A percentile compares a stretch with the other conserved stretches of the same genome.
Conservation (phyloP, 2,797 vertebrate species). For the Micrastur ruficollis region DNA sequence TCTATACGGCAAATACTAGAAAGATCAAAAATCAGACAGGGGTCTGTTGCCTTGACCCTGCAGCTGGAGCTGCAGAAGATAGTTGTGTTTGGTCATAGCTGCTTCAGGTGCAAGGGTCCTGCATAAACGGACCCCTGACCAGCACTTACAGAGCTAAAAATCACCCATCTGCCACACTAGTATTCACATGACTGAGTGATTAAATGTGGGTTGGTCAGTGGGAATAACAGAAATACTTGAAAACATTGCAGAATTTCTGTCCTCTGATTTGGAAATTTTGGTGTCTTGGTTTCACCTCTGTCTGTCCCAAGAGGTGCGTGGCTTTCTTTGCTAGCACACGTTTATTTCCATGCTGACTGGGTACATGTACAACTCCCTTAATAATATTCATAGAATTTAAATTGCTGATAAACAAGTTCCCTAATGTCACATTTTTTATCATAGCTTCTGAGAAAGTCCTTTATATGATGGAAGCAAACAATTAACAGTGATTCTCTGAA, state of each 20-base stretch:
- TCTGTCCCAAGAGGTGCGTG: background rate
- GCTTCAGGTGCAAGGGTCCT: background rate
- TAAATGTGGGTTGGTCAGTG: background rate
- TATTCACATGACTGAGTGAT: background rate
- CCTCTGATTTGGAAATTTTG: background rate
- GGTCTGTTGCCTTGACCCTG: background rate
- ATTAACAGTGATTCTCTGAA: background rate
- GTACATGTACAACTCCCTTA: background rate
- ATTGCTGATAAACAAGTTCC: background rate
- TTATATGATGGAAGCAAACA: background rate
- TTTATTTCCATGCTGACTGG: background rate
- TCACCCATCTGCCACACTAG: background rate
- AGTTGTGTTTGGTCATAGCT: background rate
- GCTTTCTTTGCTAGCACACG: background rate
- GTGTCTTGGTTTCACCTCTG: background rate
- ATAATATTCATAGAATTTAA: background rate
- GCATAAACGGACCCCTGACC: background rate
- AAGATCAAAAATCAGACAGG: background rate
- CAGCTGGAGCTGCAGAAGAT: background rate
- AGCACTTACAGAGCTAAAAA: background rate
- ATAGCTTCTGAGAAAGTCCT: background rate
- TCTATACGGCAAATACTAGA: background rate
- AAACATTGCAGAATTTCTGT: background rate
- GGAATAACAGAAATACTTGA: background rate
- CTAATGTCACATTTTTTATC: background rate